Base-by-base conservation (phyloP, 1,140 invertebrate genomes). In the Scylla paramamosain region DNA sequence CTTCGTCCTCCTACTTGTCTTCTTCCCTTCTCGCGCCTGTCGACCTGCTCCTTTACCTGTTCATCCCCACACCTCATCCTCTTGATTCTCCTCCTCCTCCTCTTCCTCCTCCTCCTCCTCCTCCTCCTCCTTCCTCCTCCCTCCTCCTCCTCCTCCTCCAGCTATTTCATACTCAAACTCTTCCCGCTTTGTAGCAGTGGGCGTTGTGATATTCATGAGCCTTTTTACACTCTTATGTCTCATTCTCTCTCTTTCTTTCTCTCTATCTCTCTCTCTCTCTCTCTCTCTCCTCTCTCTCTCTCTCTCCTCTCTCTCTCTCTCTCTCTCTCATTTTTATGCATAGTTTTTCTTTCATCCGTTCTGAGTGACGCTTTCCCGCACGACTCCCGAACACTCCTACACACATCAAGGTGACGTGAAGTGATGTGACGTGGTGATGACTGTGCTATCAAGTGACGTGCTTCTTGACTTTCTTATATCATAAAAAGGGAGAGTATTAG, bases 281-380 rank as follows among this genome's bases (percentile, higher is more conserved):
- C 84, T 86, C 84, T 86, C 84, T 86, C 84, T 86, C 84, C 86
- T 88, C 86, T 88, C 86, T 88, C 86, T 88, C 86, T 88, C 86
- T 88, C 86, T 88, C 86, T 88, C 86, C 31, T 88, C 86, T 88
- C 86, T 88, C 86, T 88, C 86, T 88, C 86, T 88, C 86, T 88
- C 86, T 86, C 84, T 86, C 84, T 59, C 52, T 59, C 52, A 16
- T 20, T 59, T 20, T 59, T 20, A 39, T 39, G 39, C 39, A 39
- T 39, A 39, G 39, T 39, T 39, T 39, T 39, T 6, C 6, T 39
- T 39, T 39, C 39, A 39, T 39, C 39, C 6, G 1, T 39, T 39
- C 39, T 39, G 39, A 2, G 39, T 39, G 1, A 39, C 39, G 39
- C 39, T 39, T 39, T 39, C 39, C 6, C 39, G 39, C 39, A 39